Conservation (phyloP, 2,797 vertebrate species). For the Pantherophis vulpinus region DNA sequence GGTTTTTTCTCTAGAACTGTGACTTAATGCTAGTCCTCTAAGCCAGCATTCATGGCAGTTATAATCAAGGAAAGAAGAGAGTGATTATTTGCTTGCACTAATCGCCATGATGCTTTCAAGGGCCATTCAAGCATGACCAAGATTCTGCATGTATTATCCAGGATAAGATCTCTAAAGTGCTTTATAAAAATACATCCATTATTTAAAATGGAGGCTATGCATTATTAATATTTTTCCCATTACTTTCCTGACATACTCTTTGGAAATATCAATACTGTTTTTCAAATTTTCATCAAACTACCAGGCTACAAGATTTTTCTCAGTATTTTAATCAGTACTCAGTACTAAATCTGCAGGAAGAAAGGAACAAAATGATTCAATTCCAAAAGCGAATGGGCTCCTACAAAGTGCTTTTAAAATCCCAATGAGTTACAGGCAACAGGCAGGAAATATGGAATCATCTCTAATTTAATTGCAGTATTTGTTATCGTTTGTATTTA, state of each 20-base stretch:
- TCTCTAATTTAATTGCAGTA: not conserved
- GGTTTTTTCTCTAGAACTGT: not conserved
- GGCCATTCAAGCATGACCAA: conserved; percentile 34
- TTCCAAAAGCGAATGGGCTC: not conserved
- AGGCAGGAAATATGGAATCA: not conserved
- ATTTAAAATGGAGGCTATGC: conserved; percentile 35
- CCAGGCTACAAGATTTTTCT: not conserved
- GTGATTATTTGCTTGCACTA: conserved; percentile 12
- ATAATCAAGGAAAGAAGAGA: not conserved
- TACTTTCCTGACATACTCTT: conserved; percentile 48
- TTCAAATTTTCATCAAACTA: not conserved
- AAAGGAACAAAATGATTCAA: not conserved
- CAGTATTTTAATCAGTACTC: not conserved
- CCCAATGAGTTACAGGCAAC: not conserved
- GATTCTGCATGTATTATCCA: conserved; percentile 6
- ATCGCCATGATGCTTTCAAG: conserved; percentile 18
- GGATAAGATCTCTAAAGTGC: conserved; percentile 40
- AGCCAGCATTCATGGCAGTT: not conserved
- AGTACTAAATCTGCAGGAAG: not conserved
- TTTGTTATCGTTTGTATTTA: not conserved
- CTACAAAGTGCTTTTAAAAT: not conserved
- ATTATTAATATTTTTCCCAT: conserved; percentile 38
- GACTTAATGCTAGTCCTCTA: not conserved
- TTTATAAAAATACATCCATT: conserved; percentile 39
- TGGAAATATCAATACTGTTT: conserved; percentile 40